Percentiles rank a stretch among this genome's conserved stretches.
Conservation (phyloP, 2,797 vertebrate species). For the Salarias fasciatus region DNA sequence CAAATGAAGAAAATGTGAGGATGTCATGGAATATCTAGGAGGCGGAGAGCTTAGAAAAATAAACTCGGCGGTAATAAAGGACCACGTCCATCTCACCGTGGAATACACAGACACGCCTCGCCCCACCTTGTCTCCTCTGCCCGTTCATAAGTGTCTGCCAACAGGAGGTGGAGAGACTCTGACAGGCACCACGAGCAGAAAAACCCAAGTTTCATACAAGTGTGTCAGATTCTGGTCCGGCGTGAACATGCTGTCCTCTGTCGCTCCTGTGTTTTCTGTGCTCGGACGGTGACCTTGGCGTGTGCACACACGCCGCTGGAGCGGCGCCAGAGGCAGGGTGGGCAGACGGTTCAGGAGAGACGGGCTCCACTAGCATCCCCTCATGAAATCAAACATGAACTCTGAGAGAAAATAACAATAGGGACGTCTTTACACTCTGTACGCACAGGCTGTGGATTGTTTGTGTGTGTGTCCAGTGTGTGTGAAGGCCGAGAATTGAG, state of each 20-base stretch:
- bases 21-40: constrained; percentile 41
- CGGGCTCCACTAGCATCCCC: constrained; percentile 62
- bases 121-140: constrained; percentile 55
- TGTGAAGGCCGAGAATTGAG: constrained; percentile 10
- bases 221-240: constrained; percentile 36
- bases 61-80: constrained; percentile 72
- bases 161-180: constrained; percentile 27
- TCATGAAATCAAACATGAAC: constrained; percentile 72
- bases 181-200: background rate
- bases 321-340: constrained; percentile 20
- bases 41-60: constrained; percentile 46
- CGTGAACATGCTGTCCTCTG: constrained; percentile 19
- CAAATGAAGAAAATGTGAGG: constrained; percentile 35
- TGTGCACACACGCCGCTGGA: background rate
- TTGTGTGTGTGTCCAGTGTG: background rate
- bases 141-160: constrained; percentile 51
- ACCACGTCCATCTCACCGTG: constrained; percentile 49
- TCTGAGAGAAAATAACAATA: constrained; percentile 48
- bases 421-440: constrained; percentile 48
- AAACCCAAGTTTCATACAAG: constrained; percentile 25
- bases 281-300: constrained; percentile 18
- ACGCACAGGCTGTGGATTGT: constrained; percentile 22
- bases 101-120: constrained; percentile 67
- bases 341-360: constrained; percentile 57
- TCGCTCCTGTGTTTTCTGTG: constrained; percentile 17